Conservation (phyloP, 2,113 vertebrate species). For the Synodontis membranacea region DNA sequence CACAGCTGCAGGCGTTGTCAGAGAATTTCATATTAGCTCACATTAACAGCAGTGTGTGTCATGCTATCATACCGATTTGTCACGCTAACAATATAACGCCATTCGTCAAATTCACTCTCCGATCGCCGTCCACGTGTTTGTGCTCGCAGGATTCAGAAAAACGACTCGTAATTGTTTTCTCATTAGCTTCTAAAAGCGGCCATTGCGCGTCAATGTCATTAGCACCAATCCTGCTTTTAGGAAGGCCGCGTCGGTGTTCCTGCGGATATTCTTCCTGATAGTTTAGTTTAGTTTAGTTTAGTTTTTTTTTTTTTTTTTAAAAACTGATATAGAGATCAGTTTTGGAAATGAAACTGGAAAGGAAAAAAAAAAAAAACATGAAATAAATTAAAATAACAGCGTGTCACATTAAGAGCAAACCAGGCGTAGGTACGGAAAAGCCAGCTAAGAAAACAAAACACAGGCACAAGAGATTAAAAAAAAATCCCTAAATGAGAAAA, state of each 20-base stretch:
- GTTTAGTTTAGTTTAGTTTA: no score
- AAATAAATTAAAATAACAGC: conserved; percentile 52
- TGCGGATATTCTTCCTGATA: neutral
- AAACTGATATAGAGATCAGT: conserved; percentile 5
- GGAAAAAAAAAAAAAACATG: no score
- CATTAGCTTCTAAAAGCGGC: neutral
- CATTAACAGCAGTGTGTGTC: conserved; percentile 43
- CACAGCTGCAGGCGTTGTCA: conserved; percentile 51
- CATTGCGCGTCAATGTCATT: neutral
- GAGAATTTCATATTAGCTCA: conserved; percentile 46
- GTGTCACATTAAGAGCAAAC: conserved; percentile 55
- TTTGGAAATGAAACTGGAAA: conserved; percentile 44
- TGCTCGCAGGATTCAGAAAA: neutral
- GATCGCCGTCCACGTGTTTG: neutral
- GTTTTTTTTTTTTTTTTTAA: no score
- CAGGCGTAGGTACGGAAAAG: conserved; percentile 40
- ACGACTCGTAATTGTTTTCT: neutral
- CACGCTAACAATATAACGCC: neutral
- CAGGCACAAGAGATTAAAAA: conserved; percentile 46
- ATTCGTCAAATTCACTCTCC: neutral
- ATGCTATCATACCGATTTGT: conserved; percentile 30
- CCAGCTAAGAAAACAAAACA: conserved; percentile 54
- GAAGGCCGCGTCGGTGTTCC: neutral
- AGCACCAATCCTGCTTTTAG: neutral
- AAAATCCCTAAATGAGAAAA: neutral